phyloP scores from a whole-genome alignment of 2,113 vertebrate species.

The Rousettus leschenaultii region DNA sequence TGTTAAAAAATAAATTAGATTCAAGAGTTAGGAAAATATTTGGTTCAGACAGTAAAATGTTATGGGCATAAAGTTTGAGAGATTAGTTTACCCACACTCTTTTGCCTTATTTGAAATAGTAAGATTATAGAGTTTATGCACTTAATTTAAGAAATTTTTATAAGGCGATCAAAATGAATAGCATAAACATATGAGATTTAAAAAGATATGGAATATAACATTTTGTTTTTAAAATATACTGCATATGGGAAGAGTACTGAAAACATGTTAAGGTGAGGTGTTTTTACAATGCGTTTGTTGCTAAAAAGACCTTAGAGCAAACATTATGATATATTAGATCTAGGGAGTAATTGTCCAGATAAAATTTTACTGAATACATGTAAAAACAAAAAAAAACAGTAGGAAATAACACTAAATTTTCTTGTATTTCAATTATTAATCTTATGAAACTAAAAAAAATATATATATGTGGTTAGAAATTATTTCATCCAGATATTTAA shows the following conservation, averaged over 20 bases:
- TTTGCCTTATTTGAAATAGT: neutral
- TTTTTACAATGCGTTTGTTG: neutral
- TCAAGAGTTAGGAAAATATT: neutral
- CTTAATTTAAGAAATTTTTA: neutral
- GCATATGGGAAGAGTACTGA: neutral
- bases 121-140: neutral
- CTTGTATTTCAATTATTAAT: neutral
- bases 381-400: neutral
- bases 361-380: neutral
- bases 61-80: neutral
- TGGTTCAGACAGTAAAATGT: neutral
- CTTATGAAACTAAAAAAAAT: neutral
- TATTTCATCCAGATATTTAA: neutral
- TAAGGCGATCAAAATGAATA: neutral
- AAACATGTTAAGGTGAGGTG: neutral
- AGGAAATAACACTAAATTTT: neutral
- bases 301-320: neutral
- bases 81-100: neutral
- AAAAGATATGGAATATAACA: neutral
- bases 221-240: neutral
- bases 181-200: neutral
- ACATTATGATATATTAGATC: neutral
- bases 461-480: neutral
- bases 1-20: neutral
- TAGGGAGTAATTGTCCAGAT: neutral